Evolutionary conservation across 2,113 vertebrate species (phyloP).

Genomic region (Ctenodactylus gundi): DNA sequence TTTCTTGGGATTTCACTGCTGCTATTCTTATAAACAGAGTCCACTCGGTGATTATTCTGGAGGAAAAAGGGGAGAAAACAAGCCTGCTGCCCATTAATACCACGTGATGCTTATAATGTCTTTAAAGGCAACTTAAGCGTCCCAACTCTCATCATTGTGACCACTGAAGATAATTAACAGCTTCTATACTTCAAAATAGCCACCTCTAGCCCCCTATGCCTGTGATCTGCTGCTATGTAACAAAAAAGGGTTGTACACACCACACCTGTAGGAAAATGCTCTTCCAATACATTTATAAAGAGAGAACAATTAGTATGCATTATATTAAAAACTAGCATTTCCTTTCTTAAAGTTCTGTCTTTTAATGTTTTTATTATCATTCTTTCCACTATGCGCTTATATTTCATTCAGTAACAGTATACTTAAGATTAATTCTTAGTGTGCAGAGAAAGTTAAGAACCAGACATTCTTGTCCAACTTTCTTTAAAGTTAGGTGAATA

Average conservation of each 20-base stretch:
- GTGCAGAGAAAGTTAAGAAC: not conserved
- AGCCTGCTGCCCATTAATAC: not conserved
- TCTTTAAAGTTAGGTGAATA: not conserved
- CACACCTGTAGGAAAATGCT: not conserved
- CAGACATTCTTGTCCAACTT: not conserved
- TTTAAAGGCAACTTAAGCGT: not conserved
- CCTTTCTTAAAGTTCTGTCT: not conserved
- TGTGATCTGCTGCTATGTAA: not conserved
- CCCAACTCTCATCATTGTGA: not conserved
- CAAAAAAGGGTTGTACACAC: not conserved
- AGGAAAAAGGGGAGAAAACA: not conserved
- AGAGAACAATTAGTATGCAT: not conserved
- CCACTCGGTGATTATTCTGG: not conserved
- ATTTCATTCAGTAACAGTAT: not conserved
- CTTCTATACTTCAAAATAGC: slow-evolving; percentile 14
- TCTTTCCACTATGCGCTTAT: not conserved
- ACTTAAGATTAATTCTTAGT: not conserved
- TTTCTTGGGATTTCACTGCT: not conserved
- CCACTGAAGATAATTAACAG: not conserved
- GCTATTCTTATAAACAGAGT: not conserved
- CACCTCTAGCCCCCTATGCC: not conserved
- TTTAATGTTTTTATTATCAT: too few relatives aligned
- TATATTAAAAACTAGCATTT: not conserved
- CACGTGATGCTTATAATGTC: not conserved
- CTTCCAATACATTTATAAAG: not conserved